Percentiles rank a stretch among this genome's conserved stretches.
phyloP scores from a whole-genome alignment of 2,888 invertebrate species.

The Aleiodes alternator region DNA sequence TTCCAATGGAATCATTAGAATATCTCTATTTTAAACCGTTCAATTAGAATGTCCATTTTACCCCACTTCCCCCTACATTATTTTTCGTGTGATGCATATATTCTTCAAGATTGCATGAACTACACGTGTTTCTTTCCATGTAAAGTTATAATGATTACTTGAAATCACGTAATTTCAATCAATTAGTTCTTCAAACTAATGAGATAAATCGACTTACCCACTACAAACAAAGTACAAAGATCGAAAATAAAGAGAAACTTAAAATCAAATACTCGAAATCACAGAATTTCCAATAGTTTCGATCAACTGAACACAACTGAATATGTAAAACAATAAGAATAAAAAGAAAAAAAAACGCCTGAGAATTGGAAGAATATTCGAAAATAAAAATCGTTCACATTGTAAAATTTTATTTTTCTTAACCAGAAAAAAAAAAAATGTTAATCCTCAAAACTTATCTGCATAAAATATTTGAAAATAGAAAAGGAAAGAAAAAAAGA shows the following conservation, averaged over 20 bases:
- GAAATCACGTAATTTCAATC: background rate
- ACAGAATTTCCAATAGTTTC: background rate
- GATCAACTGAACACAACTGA: background rate
- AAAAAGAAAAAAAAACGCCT: background rate
- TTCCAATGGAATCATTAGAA: no score
- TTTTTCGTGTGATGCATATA: background rate
- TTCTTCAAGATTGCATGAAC: background rate
- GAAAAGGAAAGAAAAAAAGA: background rate
- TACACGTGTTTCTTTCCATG: background rate
- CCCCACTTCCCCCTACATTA: background rate
- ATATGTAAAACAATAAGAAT: conserved; percentile 13
- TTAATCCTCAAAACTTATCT: background rate
- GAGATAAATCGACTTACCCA: conserved; percentile 3
- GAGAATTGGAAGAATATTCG: conserved; percentile 3
- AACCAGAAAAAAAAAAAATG: conserved; percentile 3
- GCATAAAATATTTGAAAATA: background rate
- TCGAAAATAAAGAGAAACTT: background rate
- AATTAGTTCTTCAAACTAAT: background rate
- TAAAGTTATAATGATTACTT: background rate
- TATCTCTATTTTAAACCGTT: no score
- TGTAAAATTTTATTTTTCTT: conserved; percentile 34
- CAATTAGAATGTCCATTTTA: no score
- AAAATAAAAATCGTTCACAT: conserved; percentile 9
- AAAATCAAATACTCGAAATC: background rate
- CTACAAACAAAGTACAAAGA: conserved; percentile 39